Percentiles rank a stretch among this genome's conserved stretches.
Evolutionary conservation across 1,140 invertebrate genomes (phyloP).

Genomic region (Notospermus geniculatus): DNA sequence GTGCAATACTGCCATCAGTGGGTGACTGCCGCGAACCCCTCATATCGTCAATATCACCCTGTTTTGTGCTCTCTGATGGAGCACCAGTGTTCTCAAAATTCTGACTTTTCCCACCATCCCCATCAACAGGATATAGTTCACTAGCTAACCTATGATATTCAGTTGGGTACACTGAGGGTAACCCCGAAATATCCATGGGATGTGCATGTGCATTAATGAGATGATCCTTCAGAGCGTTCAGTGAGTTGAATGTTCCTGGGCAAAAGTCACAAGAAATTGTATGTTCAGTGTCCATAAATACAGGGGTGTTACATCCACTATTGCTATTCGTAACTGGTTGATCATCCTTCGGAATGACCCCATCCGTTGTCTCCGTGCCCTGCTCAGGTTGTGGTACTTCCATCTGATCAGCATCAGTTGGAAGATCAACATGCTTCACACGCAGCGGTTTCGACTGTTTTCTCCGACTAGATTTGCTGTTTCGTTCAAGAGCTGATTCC

Average conservation of each 20-base stretch:
- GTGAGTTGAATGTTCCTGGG: conserved; percentile 10
- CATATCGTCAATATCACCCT: neutral
- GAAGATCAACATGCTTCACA: conserved; percentile 23
- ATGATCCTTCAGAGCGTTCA: conserved; percentile 10
- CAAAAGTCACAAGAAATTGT: conserved; percentile 12
- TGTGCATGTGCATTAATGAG: conserved; percentile 12
- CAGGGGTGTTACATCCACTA: neutral
- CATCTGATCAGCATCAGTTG: conserved; percentile 4
- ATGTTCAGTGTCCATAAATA: conserved; percentile 6
- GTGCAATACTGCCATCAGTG: neutral
- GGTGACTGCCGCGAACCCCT: neutral
- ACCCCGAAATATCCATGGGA: conserved; percentile 1
- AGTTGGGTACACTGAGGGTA: conserved; percentile 38
- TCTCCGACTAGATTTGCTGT: conserved; percentile 45
- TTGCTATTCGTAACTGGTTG: conserved; percentile 9
- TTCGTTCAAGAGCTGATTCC: neutral
- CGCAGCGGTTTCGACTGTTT: conserved; percentile 54
- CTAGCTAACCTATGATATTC: conserved; percentile 50
- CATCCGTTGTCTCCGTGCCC: conserved; percentile 19
- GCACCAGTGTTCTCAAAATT: neutral
- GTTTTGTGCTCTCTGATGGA: neutral
- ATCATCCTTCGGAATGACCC: conserved; percentile 13
- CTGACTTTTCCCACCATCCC: neutral
- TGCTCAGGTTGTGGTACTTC: conserved; percentile 4
- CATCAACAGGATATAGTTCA: conserved; percentile 35